Evolutionary conservation across 2,113 vertebrate species (phyloP).

Genomic region (Neodontobutis hainanensis): DNA sequence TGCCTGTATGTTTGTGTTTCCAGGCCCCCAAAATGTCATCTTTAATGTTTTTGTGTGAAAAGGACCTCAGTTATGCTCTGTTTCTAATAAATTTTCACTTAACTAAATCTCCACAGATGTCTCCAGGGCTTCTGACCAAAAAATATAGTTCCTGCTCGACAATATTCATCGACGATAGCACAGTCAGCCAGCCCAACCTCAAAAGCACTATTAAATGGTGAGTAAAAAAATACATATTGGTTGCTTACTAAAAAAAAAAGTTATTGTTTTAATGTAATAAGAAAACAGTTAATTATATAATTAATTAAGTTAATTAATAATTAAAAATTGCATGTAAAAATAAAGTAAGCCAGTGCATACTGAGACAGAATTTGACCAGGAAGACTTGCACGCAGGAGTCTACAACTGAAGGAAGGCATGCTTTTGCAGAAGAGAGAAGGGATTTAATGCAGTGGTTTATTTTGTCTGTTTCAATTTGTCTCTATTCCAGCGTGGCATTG

Average conservation of each 20-base stretch:
- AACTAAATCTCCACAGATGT: conserved; percentile 76
- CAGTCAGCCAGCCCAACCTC: conserved; percentile 76
- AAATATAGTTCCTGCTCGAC: conserved; percentile 77
- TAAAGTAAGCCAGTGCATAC: too few relatives aligned
- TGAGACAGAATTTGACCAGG: not conserved
- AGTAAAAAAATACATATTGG: not conserved
- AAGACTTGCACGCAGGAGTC: not conserved
- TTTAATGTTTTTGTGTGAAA: too few relatives aligned
- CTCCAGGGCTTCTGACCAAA: conserved; percentile 89
- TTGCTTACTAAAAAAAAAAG: too few relatives aligned
- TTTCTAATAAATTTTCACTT: not conserved
- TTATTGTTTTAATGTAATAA: too few relatives aligned
- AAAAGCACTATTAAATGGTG: conserved; percentile 79
- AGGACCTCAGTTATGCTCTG: too few relatives aligned
- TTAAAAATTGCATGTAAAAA: too few relatives aligned
- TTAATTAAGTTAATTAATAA: too few relatives aligned
- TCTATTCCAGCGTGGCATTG: conserved; percentile 89
- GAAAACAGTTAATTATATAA: too few relatives aligned
- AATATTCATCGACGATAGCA: conserved; percentile 74
- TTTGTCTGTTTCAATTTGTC: conserved; percentile 20
- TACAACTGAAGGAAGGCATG: not conserved
- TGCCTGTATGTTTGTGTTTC: too few relatives aligned
- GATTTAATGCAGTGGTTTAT: not conserved
- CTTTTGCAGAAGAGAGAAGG: not conserved
- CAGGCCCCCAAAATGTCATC: too few relatives aligned